Conservation (phyloP, 1,140 invertebrate genomes). For the Bombyx mori region ASM3026992v2 NC_085119.1:8679001-8679500, state of each 20-base stretch:
- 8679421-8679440: constrained; percentile 54
- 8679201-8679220: background rate
- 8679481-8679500: constrained; percentile 17
- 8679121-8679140: too few relatives aligned
- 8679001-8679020: too few relatives aligned
- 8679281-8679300: constrained; percentile 35
- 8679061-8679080: too few relatives aligned
- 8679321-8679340: constrained; percentile 56
- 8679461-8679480: constrained; percentile 10
- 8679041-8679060: too few relatives aligned
- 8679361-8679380: constrained; percentile 70
- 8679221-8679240: background rate
- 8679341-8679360: constrained; percentile 64
- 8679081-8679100: too few relatives aligned
- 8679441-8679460: constrained; percentile 33
- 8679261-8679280: constrained; percentile 19
- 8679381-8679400: constrained; percentile 70
- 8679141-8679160: too few relatives aligned
- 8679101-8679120: too few relatives aligned
- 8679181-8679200: too few relatives aligned
- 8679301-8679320: constrained; percentile 55
- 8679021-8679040: too few relatives aligned
- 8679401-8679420: constrained; percentile 68
- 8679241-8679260: constrained; percentile 1
- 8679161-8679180: too few relatives aligned